Conservation (phyloP, 2,797 vertebrate species). For the Cyprinella venusta region DNA sequence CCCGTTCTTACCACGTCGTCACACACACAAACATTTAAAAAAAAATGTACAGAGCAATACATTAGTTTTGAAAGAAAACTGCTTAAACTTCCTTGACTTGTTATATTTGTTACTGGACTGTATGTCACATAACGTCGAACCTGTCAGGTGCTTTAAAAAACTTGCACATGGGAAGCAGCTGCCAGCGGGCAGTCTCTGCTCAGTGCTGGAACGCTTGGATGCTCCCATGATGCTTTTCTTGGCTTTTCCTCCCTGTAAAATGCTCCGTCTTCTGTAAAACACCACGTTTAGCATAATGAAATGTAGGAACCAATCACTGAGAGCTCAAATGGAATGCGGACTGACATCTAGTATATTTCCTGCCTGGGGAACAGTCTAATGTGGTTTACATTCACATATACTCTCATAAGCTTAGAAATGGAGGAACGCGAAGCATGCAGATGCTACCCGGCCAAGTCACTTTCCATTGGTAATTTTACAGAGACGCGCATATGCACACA, state of each 20-base stretch:
- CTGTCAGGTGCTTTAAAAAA: conserved; percentile 71
- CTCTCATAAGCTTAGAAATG: conserved; percentile 69
- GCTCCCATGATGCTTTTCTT: conserved; percentile 63
- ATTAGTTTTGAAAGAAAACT: not conserved
- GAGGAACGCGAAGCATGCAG: conserved; percentile 66
- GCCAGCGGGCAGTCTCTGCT: conserved; percentile 61
- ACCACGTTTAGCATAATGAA: conserved; percentile 76
- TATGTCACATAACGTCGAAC: conserved; percentile 56
- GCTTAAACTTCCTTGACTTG: not conserved
- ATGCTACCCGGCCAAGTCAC: conserved; percentile 67
- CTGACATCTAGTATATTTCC: conserved; percentile 74
- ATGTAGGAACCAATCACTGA: conserved; percentile 78
- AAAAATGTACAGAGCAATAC: not conserved
- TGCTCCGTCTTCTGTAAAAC: conserved; percentile 59
- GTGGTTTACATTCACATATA: conserved; percentile 72
- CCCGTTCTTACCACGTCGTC: conserved; percentile 18
- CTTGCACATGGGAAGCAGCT: conserved; percentile 64
- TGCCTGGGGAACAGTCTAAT: conserved; percentile 65
- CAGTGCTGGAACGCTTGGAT: conserved; percentile 59
- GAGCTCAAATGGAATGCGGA: conserved; percentile 68
- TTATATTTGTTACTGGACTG: conserved; percentile 63
- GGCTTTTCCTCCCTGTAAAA: conserved; percentile 58
- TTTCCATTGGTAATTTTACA: conserved; percentile 56
- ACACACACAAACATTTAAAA: not conserved
- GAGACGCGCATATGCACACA: conserved; percentile 36